These are phyloP conservation scores for Platyrinchus mystaceus DNA, from an alignment of 2,797 vertebrate genomes.

Conservation along the genomic window DNA sequence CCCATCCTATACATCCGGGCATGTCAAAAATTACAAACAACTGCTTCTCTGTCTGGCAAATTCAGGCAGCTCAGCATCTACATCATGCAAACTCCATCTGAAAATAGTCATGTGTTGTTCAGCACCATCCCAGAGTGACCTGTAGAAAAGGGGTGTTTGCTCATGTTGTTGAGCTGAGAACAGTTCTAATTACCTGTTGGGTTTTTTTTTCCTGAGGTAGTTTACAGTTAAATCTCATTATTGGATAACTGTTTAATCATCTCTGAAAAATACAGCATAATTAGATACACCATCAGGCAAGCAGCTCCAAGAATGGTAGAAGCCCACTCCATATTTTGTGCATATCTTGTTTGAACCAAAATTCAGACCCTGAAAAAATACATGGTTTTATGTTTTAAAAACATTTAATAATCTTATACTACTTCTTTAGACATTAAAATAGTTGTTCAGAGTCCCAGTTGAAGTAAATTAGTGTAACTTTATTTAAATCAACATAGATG, in stretches of 20 bases:
- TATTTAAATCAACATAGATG: neutral
- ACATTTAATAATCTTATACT: neutral
- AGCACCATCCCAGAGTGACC: neutral
- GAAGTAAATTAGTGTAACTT: neutral
- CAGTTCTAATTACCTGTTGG: constrained; percentile 1
- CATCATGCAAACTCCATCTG: neutral
- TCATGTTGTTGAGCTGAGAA: neutral
- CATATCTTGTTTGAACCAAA: neutral
- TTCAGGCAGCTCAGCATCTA: neutral
- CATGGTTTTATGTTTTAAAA: neutral
- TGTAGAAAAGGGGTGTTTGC: constrained; percentile 3
- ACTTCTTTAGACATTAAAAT: neutral
- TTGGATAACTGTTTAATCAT: constrained; percentile 34
- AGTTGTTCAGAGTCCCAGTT: neutral
- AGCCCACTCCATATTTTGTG: neutral
- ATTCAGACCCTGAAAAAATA: neutral
- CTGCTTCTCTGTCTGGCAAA: neutral
- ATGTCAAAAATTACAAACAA: neutral
- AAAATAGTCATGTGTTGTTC: neutral
- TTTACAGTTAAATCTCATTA: constrained; percentile 55
- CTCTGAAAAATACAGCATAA: constrained; percentile 32
- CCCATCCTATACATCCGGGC: neutral
- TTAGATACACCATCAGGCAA: neutral
- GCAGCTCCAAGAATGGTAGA: neutral
- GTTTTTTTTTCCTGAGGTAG: neutral